These are phyloP conservation scores for Gymnocheta viridis DNA, from an alignment of 2,888 invertebrate genomes.

Conservation along the genomic window DNA sequence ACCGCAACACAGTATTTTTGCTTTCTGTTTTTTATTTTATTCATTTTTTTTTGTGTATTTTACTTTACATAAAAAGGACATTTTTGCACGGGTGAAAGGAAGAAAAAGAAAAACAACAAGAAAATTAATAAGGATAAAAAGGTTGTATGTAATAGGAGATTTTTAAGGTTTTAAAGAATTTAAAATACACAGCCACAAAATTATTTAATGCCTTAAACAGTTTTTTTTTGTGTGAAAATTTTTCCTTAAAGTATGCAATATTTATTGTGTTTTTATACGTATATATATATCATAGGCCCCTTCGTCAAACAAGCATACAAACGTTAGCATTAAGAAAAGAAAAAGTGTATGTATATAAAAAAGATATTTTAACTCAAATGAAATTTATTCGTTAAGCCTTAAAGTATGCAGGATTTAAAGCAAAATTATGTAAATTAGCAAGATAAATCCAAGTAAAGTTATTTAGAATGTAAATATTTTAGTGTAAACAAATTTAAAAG, in stretches of 20 bases:
- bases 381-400: background rate
- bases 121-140: conserved; percentile 1
- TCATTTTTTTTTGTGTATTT: background rate
- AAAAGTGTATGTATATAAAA: background rate
- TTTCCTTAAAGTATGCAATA: conserved; percentile 39
- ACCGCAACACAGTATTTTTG: background rate
- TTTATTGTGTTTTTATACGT: background rate
- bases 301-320: conserved; percentile 3
- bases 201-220: conserved; percentile 2
- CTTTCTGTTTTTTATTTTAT: too few species aligned
- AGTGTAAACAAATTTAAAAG: background rate
- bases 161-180: conserved; percentile 68
- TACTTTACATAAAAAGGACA: conserved; percentile 2
- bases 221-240: background rate
- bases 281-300: background rate
- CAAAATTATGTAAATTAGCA: background rate
- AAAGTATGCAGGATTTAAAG: background rate
- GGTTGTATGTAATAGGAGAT: conserved; percentile 46
- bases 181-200: background rate
- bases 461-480: background rate
- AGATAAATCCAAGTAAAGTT: background rate
- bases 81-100: conserved; percentile 20
- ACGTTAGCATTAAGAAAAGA: background rate
- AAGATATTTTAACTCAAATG: background rate
- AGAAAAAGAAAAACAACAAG: background rate